Conservation (phyloP, 2,888 invertebrate genomes). For the Ceriagrion tenellum region DNA sequence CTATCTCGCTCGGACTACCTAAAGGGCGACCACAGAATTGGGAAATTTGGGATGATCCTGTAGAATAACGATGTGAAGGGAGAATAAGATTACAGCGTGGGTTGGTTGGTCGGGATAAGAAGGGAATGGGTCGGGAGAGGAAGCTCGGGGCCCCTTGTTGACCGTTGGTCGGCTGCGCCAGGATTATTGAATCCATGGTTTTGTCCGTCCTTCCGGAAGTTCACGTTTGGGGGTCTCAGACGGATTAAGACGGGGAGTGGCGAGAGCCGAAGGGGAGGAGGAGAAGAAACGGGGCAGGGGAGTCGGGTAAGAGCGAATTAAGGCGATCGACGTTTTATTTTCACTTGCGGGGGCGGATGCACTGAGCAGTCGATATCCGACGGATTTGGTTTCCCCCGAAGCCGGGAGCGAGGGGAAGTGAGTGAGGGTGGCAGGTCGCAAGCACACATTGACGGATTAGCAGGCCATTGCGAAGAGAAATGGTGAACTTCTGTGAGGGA, state of each 20-base stretch:
- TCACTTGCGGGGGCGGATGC: not conserved
- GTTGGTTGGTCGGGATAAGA: not conserved
- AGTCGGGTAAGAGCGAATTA: not conserved
- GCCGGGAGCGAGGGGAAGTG: not conserved
- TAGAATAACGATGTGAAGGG: not conserved
- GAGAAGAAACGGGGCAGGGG: not conserved
- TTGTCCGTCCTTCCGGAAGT: not conserved
- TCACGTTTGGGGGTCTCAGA: not conserved
- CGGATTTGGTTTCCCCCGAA: not conserved
- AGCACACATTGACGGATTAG: not conserved
- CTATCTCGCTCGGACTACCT: no score
- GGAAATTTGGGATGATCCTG: not conserved
- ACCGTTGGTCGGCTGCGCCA: not conserved
- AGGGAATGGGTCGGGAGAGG: not conserved
- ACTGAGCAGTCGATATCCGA: not conserved
- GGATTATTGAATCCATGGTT: not conserved
- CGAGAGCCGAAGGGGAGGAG: not conserved
- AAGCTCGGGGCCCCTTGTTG: not conserved
- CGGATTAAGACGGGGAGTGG: not conserved
- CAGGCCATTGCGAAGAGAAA: not conserved
- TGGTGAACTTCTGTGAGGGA: not conserved
- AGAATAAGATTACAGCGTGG: not conserved
- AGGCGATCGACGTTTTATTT: not conserved
- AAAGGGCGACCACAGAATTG: no score
- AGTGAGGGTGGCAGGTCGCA: not conserved